Conservation (phyloP, 2,888 invertebrate species). For the Pedicia rivosa region DNA sequence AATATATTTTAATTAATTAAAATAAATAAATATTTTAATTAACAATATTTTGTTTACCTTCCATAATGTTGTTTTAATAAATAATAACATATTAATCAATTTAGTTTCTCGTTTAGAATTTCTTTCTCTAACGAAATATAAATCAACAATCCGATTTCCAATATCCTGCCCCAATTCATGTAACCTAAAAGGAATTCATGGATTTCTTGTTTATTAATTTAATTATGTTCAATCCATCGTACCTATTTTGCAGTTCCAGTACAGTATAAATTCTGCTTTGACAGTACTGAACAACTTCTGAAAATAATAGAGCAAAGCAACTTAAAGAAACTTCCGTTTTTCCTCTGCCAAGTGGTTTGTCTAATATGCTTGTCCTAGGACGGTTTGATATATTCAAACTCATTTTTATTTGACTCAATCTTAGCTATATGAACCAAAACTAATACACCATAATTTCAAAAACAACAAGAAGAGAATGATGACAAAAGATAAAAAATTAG, state of each 20-base stretch:
- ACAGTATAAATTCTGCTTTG: constrained; percentile 92
- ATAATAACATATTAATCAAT: constrained; percentile 82
- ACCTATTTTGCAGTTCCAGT: constrained; percentile 90
- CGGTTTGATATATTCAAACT: constrained; percentile 18
- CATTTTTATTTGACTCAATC: too few species aligned
- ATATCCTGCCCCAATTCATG: constrained; percentile 92
- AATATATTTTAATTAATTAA: background rate
- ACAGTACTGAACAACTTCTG: constrained; percentile 96
- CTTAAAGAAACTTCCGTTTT: constrained; percentile 85
- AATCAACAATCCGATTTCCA: constrained; percentile 81
- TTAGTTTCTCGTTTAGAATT: constrained; percentile 92
- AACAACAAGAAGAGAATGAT: too few species aligned
- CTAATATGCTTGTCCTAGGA: constrained; percentile 45
- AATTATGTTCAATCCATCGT: constrained; percentile 20
- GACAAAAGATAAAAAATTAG: too few species aligned
- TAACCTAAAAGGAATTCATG: constrained; percentile 42
- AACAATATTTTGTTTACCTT: constrained; percentile 41
- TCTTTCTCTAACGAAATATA: constrained; percentile 86
- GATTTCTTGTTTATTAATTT: background rate
- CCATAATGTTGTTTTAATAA: constrained; percentile 94
- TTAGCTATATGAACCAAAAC: too few species aligned
- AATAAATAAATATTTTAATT: background rate
- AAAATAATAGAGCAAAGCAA: constrained; percentile 88
- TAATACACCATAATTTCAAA: too few species aligned
- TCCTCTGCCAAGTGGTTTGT: constrained; percentile 82